Evolutionary conservation across 1,140 invertebrate genomes (phyloP), one percentile per base, ranked within the genome.

Genomic region (Drosophila seguyi): DNA sequence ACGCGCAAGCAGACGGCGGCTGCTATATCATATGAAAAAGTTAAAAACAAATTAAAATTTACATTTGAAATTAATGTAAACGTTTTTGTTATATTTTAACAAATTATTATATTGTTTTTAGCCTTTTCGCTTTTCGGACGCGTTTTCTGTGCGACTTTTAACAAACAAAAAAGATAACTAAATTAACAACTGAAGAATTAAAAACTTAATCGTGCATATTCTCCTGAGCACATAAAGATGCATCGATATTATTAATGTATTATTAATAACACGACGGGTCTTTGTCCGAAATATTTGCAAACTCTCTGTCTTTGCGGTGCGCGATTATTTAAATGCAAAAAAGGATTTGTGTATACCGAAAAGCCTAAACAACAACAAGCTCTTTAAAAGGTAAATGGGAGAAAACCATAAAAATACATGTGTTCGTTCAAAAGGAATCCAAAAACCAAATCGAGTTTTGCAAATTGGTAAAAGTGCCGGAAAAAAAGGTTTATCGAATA

Each of bases 311-410:
- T 22, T 34, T 4, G 29, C 59, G 11, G 65, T 39, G 47, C 60
- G 65, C 36, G 29, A 52, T 25, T 68, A 42, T 68, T 65, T 27
- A 38, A 61, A 61, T 61, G 59, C 59, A 25, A 68, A 66, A 66
- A 66, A 68, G 65, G 65, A 68, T 50, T 68, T 68, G 65, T 68
- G 65, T 68, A 68, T 68, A 68, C 65, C 60, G 27, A 68, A 68
- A 66, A 44, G 62, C 56, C 39, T 50, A 66, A 68, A 66, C 61
- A 68, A 60, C 58, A 60, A 68, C 36, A 42, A 62, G 60, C 29
- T 62, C 39, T 62, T 36, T 20, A 62, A 62, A 66, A 68, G 65
- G 65, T 68, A 68, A 68, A 44, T 66, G 38, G 10, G 20, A 44
- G 14, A 22, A 25, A 61, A 42, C 22, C 48, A 34, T 52, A 34